These are phyloP conservation scores for Lacerta bilineata DNA, from an alignment of 2,797 vertebrate species.

Conservation along the genomic window DNA sequence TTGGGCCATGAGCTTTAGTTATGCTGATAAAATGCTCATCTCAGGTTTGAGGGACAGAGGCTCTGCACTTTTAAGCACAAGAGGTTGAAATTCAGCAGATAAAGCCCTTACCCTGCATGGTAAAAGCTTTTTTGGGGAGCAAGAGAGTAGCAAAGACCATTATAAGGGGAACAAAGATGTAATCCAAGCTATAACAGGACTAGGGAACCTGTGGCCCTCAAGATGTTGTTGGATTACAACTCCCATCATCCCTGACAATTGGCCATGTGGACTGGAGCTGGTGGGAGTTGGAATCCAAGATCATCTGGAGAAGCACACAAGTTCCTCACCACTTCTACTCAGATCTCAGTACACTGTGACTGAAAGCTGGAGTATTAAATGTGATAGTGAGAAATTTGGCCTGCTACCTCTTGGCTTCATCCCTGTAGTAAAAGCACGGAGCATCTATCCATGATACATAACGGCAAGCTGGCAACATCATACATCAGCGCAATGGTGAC, in stretches of 20 bases:
- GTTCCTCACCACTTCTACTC: no score
- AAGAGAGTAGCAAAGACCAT: background rate
- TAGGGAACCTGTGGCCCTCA: background rate
- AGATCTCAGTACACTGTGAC: background rate
- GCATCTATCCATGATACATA: background rate
- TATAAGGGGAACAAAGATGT: background rate
- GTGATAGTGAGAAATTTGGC: background rate
- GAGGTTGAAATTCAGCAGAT: background rate
- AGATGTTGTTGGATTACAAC: background rate
- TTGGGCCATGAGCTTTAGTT: background rate
- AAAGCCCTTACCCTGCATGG: background rate
- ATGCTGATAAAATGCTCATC: background rate
- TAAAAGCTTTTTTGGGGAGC: background rate
- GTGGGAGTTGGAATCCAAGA: no score
- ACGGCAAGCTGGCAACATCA: background rate
- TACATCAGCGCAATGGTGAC: background rate
- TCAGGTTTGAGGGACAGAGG: background rate
- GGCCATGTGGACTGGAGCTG: no score
- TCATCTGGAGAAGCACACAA: no score
- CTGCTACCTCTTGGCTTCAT: background rate
- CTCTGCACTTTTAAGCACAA: background rate
- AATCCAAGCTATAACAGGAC: background rate
- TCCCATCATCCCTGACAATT: background rate
- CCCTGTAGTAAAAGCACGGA: background rate
- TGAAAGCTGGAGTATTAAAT: background rate